Evolutionary conservation across 2,888 invertebrate species (phyloP).

Genomic region (Asteroscopus sphinx): DNA sequence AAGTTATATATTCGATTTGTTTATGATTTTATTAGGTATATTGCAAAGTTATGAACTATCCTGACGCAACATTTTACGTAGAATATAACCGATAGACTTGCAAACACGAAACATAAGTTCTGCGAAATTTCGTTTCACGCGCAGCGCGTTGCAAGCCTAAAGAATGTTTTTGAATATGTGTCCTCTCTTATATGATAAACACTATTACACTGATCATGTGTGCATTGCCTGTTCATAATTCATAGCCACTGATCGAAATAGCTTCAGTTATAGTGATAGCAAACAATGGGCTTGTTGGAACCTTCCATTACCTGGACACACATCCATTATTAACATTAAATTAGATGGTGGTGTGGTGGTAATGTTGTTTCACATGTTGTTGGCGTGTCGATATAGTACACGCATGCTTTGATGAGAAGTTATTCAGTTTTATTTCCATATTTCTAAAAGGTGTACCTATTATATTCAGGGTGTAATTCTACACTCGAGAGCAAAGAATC

Average conservation of each 20-base stretch:
- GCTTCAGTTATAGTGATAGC: slow-evolving; percentile 4
- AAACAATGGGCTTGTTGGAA: slow-evolving; percentile 18
- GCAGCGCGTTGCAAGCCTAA: slow-evolving; percentile 25
- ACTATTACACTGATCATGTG: background rate
- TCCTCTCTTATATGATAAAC: slow-evolving; percentile 12
- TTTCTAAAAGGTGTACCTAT: too few species aligned
- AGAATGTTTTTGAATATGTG: slow-evolving; percentile 18
- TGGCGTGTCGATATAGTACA: too few species aligned
- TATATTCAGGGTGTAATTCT: too few species aligned
- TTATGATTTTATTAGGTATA: slow-evolving; percentile 7
- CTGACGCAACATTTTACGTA: slow-evolving; percentile 31
- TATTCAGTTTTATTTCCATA: too few species aligned
- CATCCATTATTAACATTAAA: slow-evolving; percentile 16
- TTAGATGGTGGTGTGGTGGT: slow-evolving; percentile 3
- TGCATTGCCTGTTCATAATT: slow-evolving; percentile 16
- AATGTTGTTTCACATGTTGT: background rate
- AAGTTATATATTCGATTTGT: slow-evolving; percentile 13
- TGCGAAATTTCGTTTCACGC: slow-evolving; percentile 37
- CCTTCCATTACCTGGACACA: slow-evolving; percentile 30
- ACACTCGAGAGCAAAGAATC: too few species aligned
- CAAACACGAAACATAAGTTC: slow-evolving; percentile 31
- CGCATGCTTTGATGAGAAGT: too few species aligned
- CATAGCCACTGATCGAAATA: slow-evolving; percentile 10
- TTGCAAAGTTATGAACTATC: slow-evolving; percentile 19
- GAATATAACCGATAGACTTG: slow-evolving; percentile 19